phyloP scores from a whole-genome alignment of 1,140 invertebrate genomes.

The Pemphigus obesinymphae region DNA sequence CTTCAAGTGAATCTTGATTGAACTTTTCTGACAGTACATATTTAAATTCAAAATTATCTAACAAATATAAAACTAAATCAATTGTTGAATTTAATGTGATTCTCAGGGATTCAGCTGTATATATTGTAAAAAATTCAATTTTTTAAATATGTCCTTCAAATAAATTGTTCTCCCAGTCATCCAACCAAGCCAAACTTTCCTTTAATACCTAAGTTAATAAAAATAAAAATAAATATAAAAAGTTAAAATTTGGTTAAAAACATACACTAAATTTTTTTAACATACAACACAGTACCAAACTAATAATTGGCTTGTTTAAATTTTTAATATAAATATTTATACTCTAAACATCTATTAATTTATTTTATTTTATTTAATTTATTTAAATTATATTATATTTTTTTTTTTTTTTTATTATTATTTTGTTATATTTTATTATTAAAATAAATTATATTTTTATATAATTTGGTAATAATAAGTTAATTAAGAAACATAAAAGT shows the following conservation, averaged over 20 bases:
- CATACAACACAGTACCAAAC: too few relatives aligned
- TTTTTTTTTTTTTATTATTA: too few relatives aligned
- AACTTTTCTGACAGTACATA: not conserved
- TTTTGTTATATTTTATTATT: not conserved
- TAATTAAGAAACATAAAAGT: too few relatives aligned
- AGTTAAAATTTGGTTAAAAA: not conserved
- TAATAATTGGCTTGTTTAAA: too few relatives aligned
- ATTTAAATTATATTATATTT: too few relatives aligned
- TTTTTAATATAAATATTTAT: too few relatives aligned
- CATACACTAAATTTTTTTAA: not conserved
- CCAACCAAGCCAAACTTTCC: not conserved
- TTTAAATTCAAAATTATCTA: not conserved
- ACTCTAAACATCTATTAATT: too few relatives aligned
- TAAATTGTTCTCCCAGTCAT: not conserved
- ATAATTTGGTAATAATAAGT: too few relatives aligned
- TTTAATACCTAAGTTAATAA: not conserved
- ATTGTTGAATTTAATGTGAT: not conserved
- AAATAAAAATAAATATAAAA: not conserved
- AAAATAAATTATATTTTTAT: not conserved
- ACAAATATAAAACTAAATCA: not conserved
- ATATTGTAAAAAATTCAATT: not conserved
- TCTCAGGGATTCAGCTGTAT: not conserved
- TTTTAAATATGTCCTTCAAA: not conserved
- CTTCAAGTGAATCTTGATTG: not conserved
- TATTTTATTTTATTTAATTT: too few relatives aligned